Conservation (phyloP, 2,797 vertebrate genomes). For the Malurus leucopterus region DNA sequence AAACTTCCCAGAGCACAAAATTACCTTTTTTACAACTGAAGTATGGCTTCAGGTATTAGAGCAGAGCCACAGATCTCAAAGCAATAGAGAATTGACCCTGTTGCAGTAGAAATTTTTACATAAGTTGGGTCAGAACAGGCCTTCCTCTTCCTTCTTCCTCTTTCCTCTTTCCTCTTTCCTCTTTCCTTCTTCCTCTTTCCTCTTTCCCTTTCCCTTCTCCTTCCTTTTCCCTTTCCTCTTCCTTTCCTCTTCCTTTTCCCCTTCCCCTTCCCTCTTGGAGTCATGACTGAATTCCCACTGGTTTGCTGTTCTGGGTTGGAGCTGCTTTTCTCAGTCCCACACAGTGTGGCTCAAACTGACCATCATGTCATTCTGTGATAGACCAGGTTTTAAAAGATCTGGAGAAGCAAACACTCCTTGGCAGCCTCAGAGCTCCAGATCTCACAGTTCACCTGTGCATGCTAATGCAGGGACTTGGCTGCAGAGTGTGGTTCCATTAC, state of each 20-base stretch:
- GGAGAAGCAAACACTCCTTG: not conserved
- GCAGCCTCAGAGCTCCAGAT: slow-evolving; percentile 74
- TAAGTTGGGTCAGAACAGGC: not conserved
- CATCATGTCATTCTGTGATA: not conserved
- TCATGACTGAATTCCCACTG: not conserved
- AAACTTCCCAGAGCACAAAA: not conserved
- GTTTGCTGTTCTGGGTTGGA: not conserved
- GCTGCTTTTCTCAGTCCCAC: not conserved
- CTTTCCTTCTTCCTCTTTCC: accelerated
- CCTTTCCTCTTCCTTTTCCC: not conserved
- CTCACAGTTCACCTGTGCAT: slow-evolving; percentile 71
- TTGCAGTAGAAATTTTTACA: not conserved
- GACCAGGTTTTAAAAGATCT: not conserved
- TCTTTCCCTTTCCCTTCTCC: accelerated
- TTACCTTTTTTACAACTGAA: not conserved
- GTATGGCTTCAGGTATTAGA: not conserved
- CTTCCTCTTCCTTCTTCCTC: not conserved
- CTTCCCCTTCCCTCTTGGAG: not conserved
- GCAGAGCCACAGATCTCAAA: not conserved
- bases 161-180: too few species aligned
- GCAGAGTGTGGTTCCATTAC: not conserved
- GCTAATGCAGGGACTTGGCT: slow-evolving; percentile 72
- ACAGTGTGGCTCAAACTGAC: not conserved
- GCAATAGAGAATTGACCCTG: not conserved
- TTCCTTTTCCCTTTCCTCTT: too few species aligned